Evolutionary conservation across 2,113 vertebrate species (phyloP).

Genomic region (Charina bottae): DNA sequence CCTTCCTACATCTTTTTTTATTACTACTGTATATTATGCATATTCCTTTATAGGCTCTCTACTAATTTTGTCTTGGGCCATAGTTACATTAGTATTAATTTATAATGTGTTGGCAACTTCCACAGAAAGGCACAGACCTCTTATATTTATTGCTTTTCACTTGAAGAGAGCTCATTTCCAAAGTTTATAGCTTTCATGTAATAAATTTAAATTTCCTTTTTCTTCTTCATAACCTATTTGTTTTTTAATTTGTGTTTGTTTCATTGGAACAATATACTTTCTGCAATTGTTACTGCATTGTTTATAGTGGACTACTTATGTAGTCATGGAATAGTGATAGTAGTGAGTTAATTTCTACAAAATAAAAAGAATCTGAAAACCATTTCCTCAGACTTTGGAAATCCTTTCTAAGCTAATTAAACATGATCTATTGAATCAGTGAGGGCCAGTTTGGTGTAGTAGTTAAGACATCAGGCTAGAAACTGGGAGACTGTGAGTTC

Average conservation of each 20-base stretch:
- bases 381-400: not conserved
- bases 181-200: slow-evolving; percentile 13
- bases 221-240: slow-evolving; percentile 4
- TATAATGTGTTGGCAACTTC: slow-evolving; percentile 7
- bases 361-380: not conserved
- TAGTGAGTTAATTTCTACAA: not conserved
- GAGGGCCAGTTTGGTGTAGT: too few species aligned
- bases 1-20: not conserved
- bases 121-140: not conserved
- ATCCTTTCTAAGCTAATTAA: not conserved
- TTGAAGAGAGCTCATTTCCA: not conserved
- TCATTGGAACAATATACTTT: not conserved
- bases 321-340: not conserved
- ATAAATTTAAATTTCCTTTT: slow-evolving; percentile 26
- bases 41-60: slow-evolving; percentile 7
- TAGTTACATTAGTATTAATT: slow-evolving; percentile 9
- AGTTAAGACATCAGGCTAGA: too few species aligned
- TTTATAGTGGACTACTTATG: not conserved
- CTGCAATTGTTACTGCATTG: not conserved
- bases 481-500: too few species aligned
- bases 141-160: slow-evolving; percentile 26
- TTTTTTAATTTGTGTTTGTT: not conserved
- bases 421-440: not conserved
- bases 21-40: not conserved
- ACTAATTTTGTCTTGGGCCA: slow-evolving; percentile 7